phyloP scores from a whole-genome alignment of 2,113 vertebrate genomes.

The Stegostoma tigrinum region DNA sequence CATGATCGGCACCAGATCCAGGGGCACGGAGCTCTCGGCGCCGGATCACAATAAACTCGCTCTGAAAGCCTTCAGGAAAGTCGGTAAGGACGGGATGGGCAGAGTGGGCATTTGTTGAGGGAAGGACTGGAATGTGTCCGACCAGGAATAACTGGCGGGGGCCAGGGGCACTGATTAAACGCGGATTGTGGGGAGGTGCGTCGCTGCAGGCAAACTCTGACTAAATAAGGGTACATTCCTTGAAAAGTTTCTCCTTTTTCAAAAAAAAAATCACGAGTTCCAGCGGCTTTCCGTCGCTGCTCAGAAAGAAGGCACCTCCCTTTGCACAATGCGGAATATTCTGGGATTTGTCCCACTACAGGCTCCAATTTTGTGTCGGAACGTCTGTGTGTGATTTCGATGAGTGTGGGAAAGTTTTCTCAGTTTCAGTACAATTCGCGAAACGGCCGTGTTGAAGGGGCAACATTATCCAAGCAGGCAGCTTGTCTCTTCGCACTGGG shows the following conservation, averaged over 20 bases:
- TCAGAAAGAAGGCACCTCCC: neutral
- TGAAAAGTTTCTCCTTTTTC: neutral
- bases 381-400: neutral
- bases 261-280: neutral
- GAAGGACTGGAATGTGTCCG: neutral
- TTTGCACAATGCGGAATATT: neutral
- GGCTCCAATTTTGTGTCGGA: neutral
- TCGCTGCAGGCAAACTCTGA: neutral
- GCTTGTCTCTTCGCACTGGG: neutral
- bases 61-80: conserved; percentile 26
- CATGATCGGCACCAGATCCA: conserved; percentile 26
- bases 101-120: neutral
- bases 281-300: neutral
- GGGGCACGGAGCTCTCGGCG: neutral
- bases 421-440: neutral
- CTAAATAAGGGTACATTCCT: neutral
- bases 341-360: neutral
- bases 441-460: neutral
- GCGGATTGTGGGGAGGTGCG: neutral
- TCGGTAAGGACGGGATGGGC: neutral
- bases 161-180: neutral
- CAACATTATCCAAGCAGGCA: neutral
- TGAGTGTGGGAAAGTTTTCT: too few species aligned
- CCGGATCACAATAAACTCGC: neutral
- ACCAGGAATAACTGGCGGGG: neutral